Evolutionary conservation across 1,140 invertebrate genomes (phyloP), one percentile per base, ranked within the genome.

Genomic region (Drosophila tsacasi): DNA sequence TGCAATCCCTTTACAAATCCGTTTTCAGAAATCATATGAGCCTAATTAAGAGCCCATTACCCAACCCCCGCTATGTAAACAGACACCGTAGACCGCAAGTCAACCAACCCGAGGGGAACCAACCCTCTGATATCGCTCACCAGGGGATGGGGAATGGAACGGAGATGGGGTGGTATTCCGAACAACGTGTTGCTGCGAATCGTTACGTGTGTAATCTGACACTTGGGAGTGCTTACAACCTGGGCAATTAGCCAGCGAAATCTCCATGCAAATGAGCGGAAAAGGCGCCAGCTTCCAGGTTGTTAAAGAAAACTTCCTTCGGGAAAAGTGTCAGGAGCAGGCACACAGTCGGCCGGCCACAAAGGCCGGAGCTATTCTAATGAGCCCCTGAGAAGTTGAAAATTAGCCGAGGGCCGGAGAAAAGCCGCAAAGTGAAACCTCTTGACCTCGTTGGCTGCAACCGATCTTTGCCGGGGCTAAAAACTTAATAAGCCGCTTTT

Each of bases 21-120:
- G 17, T 79, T 72, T 54, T 35, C 50, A 74, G 74, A 74, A 67
- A 65, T 90, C 75, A 73, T 73, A 89, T 90, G 78, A 85, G 85
- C 78, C 84, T 89, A 90, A 89, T 89, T 89, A 90, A 89, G 85
- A 89, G 84, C 60, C 85, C 84, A 89, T 89, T 89, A 89, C 84
- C 40, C 84, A 84, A 64, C 68, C 83, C 71, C 42, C 35, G 9
- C 54, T 25, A 52, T 32, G 84, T 89, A 90, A 89, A 79, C 58
- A 89, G 84, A 89, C 87, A 90, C 47, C 59, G 60, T 21, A 76
- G 83, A 90, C 84, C 84, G 75, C 84, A 89, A 83, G 80, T 87
- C 57, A 83, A 66, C 17, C 39, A 63, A 79, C 12, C 66, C 32
- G 32, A 35, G 5, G 17, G 27, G 42, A 44, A 62, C 13, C 76